A percentile compares a stretch with the other conserved stretches of the same genome.
Evolutionary conservation across 2,888 invertebrate species (phyloP).

Genomic region (Diarsia brunnea): DNA sequence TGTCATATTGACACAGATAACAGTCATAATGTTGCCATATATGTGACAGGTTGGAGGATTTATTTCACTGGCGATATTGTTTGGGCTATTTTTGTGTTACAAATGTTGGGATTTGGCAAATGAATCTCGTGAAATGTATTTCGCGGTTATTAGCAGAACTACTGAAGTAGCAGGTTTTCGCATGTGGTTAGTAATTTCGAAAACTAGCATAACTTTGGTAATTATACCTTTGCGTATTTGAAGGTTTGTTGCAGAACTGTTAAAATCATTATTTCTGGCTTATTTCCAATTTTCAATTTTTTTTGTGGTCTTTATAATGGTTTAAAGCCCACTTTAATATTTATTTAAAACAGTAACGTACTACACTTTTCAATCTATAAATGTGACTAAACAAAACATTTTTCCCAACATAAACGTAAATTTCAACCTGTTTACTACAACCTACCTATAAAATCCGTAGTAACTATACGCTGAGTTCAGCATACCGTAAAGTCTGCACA

Average conservation of each 20-base stretch:
- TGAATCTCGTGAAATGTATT: constrained; percentile 7
- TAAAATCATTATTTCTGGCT: neutral
- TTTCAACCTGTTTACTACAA: constrained; percentile 40
- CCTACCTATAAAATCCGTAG: constrained; percentile 12
- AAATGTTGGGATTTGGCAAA: neutral
- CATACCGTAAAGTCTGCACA: constrained; percentile 2
- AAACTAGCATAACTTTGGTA: constrained; percentile 10
- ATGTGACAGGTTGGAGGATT: constrained; percentile 14
- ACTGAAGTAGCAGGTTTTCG: constrained; percentile 6
- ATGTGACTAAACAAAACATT: neutral
- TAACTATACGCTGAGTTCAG: constrained; percentile 4
- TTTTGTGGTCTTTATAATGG: neutral
- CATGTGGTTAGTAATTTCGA: neutral
- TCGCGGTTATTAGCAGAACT: constrained; percentile 14
- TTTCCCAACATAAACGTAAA: neutral
- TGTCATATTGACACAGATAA: constrained; percentile 43
- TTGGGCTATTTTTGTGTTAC: neutral
- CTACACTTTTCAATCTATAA: neutral
- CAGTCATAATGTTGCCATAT: constrained; percentile 42
- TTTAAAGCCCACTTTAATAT: neutral
- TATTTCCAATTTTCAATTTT: no score
- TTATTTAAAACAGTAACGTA: neutral
- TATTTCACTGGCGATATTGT: constrained; percentile 19
- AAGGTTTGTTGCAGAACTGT: neutral
- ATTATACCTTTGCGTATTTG: constrained; percentile 1